A percentile compares a stretch with the other conserved stretches of the same genome.
These are phyloP conservation scores for Julus scanicus DNA, from an alignment of 2,888 invertebrate genomes.

Conservation along the genomic window DNA sequence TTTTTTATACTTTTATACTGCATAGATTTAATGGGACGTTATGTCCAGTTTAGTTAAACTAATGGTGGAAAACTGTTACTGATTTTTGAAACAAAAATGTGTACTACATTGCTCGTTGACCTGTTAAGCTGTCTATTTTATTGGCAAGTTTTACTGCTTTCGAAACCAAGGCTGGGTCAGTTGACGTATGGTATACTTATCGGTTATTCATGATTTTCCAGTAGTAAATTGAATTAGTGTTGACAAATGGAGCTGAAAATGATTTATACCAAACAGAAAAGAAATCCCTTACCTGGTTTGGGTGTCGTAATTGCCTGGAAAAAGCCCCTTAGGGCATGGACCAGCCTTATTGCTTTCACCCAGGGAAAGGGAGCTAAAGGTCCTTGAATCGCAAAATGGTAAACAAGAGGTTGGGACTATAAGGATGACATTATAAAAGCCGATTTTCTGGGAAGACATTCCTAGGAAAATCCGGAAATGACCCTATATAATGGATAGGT, in stretches of 20 bases:
- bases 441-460: constrained; percentile 1
- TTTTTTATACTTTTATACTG: too few relatives aligned
- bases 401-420: neutral
- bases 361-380: neutral
- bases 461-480: constrained; percentile 32
- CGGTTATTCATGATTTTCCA: neutral
- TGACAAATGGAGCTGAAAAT: constrained; percentile 16
- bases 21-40: too few relatives aligned
- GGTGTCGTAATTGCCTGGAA: neutral
- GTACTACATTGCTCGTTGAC: too few relatives aligned
- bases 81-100: too few relatives aligned
- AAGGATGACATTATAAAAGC: neutral
- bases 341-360: too few relatives aligned
- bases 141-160: neutral
- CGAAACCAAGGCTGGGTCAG: neutral
- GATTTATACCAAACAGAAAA: neutral
- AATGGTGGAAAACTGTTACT: too few relatives aligned
- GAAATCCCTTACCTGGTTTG: neutral
- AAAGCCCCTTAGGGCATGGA: neutral
- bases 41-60: too few relatives aligned
- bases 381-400: neutral
- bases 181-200: neutral
- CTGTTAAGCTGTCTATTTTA: neutral
- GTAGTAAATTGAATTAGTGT: constrained; percentile 23
- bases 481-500: constrained; percentile 15